These are phyloP conservation scores for Drosophila mayri DNA, from an alignment of 1,140 invertebrate genomes.

Conservation along the genomic window DNA sequence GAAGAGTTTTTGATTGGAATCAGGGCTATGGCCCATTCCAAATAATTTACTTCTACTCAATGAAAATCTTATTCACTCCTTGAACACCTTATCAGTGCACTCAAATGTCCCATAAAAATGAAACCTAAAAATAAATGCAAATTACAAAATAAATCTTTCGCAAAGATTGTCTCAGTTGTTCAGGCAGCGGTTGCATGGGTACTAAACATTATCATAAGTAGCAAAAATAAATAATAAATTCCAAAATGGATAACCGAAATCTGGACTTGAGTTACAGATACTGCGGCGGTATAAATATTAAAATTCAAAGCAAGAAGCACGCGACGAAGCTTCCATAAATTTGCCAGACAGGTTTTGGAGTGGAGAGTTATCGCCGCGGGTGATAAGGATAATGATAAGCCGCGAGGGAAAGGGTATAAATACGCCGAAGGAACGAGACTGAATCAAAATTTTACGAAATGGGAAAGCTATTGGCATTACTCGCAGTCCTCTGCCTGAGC, in stretches of 20 bases:
- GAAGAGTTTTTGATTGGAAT: background rate
- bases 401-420: slow-evolving; percentile 45
- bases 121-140: slow-evolving; percentile 6
- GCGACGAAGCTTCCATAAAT: slow-evolving; percentile 40
- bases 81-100: slow-evolving; percentile 19
- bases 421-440: background rate
- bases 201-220: background rate
- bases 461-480: slow-evolving; percentile 59
- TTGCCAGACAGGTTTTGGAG: slow-evolving; percentile 26
- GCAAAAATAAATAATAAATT: background rate
- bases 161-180: background rate
- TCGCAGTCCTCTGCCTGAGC: slow-evolving; percentile 48
- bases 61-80: slow-evolving; percentile 19
- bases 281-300: slow-evolving; percentile 24
- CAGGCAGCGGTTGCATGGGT: background rate
- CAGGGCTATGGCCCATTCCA: slow-evolving; percentile 18
- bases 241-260: background rate
- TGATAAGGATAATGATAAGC: slow-evolving; percentile 40
- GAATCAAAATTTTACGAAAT: slow-evolving; percentile 34
- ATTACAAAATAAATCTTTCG: slow-evolving; percentile 3
- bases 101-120: background rate
- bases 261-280: slow-evolving; percentile 23
- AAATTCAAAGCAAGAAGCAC: slow-evolving; percentile 21
- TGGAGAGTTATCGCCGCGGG: background rate
- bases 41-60: slow-evolving; percentile 33